Conservation (phyloP, 2,888 invertebrate species). For the Maniola hyperantus region DNA sequence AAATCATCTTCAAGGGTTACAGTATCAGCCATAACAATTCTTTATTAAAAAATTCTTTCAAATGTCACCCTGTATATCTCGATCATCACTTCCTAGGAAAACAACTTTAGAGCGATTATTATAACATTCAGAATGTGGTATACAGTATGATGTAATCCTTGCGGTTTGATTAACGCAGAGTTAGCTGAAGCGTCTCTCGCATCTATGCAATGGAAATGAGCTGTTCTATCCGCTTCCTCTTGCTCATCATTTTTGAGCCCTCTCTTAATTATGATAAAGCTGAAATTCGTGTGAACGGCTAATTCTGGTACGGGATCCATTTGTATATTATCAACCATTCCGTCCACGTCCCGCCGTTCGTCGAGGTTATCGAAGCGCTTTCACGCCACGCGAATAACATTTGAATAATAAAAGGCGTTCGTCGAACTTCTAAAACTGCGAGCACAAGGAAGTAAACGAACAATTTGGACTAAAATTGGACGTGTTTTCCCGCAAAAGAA, state of each 20-base stretch:
- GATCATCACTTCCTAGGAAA: slow-evolving; percentile 58
- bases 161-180: slow-evolving; percentile 55
- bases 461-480: neutral
- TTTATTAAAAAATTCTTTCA: no score
- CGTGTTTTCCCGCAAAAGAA: no score
- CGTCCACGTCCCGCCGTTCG: slow-evolving; percentile 60
- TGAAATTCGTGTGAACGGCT: slow-evolving; percentile 40
- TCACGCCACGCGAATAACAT: slow-evolving; percentile 76
- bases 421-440: slow-evolving; percentile 74
- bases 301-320: slow-evolving; percentile 49
- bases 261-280: slow-evolving; percentile 42
- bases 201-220: slow-evolving; percentile 60
- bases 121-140: slow-evolving; percentile 38
- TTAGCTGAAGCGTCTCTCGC: slow-evolving; percentile 53
- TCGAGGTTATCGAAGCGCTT: slow-evolving; percentile 75
- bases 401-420: slow-evolving; percentile 74
- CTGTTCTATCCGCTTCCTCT: slow-evolving; percentile 43
- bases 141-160: slow-evolving; percentile 50
- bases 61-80: slow-evolving; percentile 13
- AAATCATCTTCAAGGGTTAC: no score
- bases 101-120: slow-evolving; percentile 31
- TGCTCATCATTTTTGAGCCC: slow-evolving; percentile 5
- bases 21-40: no score
- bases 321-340: slow-evolving; percentile 64
- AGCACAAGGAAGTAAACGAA: slow-evolving; percentile 47